Evolutionary conservation across 2,113 vertebrate species (phyloP), one percentile per base, ranked within the genome.

Genomic region (Hypocryptadius cinnamomeus): DNA sequence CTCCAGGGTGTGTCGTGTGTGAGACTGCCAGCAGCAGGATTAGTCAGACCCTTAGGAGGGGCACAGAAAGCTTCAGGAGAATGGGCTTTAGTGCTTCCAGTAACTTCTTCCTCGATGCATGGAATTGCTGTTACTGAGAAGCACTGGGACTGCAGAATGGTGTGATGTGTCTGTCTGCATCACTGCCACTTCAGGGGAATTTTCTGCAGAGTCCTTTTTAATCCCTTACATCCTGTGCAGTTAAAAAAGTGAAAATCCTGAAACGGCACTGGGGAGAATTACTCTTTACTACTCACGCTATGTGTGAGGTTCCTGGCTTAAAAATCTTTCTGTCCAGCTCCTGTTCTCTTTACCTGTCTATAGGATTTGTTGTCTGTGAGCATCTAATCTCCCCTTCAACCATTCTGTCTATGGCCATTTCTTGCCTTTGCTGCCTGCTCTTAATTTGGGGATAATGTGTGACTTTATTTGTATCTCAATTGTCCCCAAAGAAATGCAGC

Each of bases 81-180:
- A 66, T 28, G 71, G 80, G 57, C 8, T 79, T 73, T 28, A 57
- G 57, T 87, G 81, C 77, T 96, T 97, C 93, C 92, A 92, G 91
- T 85, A 89, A 82, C 87, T 91, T 88, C 93, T 91, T 72, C 87
- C 68, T n/a, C 11, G 8, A 33, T 63, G 94, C 76, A 15, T 89
- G 82, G 72, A 88, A 87, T 88, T 5, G 23, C 76, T 68, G 3
- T 76, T 82, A 33, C 30, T 40, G 60, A 61, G 23, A 37, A 64
- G 73, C 95, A 28, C 3, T 59, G 47, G 48, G 14, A 30, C 87
- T 93, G 89, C 83, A 44, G 87, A 28, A 20, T 42, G 54, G 73
- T 10, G 4, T 56, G 69, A 25, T 61, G 83, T 60, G 91, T 69
- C 71, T 76, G 47, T 72, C 73, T 92, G 92, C 91, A 37, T 53